Conservation (phyloP, 2,888 invertebrate species). For the Netelia virgata region DNA sequence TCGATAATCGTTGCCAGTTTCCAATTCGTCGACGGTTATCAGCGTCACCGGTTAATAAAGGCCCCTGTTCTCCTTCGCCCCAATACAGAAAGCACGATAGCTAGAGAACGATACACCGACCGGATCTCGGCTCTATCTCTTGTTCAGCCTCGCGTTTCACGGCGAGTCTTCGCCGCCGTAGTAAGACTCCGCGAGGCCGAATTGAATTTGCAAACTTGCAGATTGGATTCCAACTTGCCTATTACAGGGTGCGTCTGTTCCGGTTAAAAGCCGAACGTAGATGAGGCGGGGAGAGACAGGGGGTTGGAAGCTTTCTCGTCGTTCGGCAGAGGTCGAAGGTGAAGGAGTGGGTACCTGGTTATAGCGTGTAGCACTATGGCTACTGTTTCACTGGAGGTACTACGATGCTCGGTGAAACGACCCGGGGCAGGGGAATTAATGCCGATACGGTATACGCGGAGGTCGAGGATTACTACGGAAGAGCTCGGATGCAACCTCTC, state of each 20-base stretch:
- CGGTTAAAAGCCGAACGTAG: conserved; percentile 83
- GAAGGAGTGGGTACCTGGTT: conserved; percentile 31
- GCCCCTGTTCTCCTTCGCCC: not conserved
- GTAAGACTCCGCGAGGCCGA: conserved; percentile 80
- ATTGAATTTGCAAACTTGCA: conserved; percentile 85
- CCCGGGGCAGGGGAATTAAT: conserved; percentile 83
- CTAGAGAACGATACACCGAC: not conserved
- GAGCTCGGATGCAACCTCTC: conserved; percentile 57
- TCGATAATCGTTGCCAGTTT: conserved; percentile 34
- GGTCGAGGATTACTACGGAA: conserved; percentile 82
- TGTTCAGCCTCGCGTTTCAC: conserved; percentile 43
- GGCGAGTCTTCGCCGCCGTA: conserved; percentile 76
- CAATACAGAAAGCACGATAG: conserved; percentile 26
- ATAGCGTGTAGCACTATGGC: conserved; percentile 44
- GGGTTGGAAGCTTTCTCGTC: conserved; percentile 42
- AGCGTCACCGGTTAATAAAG: conserved; percentile 40
- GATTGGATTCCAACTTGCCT: conserved; percentile 85
- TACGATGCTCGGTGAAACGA: conserved; percentile 55
- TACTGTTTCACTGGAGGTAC: conserved; percentile 46
- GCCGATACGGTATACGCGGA: conserved; percentile 83
- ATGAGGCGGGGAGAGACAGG: conserved; percentile 33
- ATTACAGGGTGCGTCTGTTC: conserved; percentile 85
- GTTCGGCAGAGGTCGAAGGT: conserved; percentile 37
- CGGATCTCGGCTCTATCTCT: conserved; percentile 6
- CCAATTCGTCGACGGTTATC: conserved; percentile 21